phyloP scores from a whole-genome alignment of 1,140 invertebrate genomes.

The Philotrypesis tridentata region DNA sequence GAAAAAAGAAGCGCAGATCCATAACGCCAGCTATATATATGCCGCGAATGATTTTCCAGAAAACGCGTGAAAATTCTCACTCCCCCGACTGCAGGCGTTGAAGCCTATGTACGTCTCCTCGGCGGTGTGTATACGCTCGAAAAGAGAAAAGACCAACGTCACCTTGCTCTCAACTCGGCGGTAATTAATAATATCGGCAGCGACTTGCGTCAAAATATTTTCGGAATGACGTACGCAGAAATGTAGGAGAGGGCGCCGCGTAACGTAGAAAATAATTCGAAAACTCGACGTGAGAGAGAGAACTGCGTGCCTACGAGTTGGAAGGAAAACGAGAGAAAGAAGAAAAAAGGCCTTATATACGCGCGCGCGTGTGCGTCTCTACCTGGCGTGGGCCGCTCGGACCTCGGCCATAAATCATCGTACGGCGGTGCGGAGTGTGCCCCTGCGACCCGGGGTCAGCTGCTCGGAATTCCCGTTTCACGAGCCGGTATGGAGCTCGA shows the following conservation, averaged over 20 bases:
- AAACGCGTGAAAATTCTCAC: not conserved
- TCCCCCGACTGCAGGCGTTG: not conserved
- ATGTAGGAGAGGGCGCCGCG: not conserved
- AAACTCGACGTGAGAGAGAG: not conserved
- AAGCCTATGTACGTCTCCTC: not conserved
- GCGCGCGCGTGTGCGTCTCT: conserved; percentile 47
- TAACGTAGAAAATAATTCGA: not conserved
- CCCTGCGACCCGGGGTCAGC: conserved; percentile 57
- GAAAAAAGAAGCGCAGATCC: no score
- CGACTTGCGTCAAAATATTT: conserved; percentile 66
- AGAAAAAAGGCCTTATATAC: not conserved
- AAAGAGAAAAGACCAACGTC: conserved; percentile 24
- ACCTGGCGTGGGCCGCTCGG: conserved; percentile 61
- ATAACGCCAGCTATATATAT: no score
- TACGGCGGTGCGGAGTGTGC: conserved; percentile 32
- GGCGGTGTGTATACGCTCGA: not conserved
- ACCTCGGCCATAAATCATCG: conserved; percentile 64
- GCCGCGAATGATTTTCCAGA: not conserved
- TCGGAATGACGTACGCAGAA: conserved; percentile 54
- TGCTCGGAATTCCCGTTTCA: conserved; percentile 59
- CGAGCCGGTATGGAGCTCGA: conserved; percentile 53
- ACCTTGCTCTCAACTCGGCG: not conserved
- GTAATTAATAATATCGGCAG: not conserved
- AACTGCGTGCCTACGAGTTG: not conserved
- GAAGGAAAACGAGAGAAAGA: not conserved